These are phyloP conservation scores for Hylaea fasciaria DNA, from an alignment of 2,888 invertebrate genomes.

Conservation along the genomic window DNA sequence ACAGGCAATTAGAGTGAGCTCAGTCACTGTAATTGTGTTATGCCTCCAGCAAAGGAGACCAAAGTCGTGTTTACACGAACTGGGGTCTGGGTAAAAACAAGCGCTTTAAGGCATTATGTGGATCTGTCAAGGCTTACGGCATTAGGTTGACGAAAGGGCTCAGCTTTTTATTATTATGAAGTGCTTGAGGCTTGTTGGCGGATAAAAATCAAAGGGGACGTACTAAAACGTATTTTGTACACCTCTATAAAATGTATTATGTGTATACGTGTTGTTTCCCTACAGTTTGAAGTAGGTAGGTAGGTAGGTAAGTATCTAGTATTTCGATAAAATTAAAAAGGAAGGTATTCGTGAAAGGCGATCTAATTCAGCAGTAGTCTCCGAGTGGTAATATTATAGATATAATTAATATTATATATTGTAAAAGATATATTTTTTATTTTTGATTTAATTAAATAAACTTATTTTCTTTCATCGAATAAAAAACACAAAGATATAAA, in stretches of 20 bases:
- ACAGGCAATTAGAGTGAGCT: background rate
- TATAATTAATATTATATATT: no score
- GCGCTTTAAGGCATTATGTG: conserved; percentile 69
- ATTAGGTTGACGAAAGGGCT: conserved; percentile 40
- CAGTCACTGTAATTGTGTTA: background rate
- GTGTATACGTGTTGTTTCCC: no score
- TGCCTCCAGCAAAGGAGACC: conserved; percentile 63
- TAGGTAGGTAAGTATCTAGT: no score
- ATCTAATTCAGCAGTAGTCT: no score
- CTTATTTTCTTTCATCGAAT: no score
- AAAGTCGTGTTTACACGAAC: conserved; percentile 77
- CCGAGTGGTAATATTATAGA: no score
- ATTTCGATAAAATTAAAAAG: no score
- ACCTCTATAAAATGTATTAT: background rate
- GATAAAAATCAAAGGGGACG: conserved; percentile 25
- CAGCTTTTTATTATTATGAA: conserved; percentile 43
- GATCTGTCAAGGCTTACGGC: conserved; percentile 62
- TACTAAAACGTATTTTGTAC: background rate
- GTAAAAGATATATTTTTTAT: no score
- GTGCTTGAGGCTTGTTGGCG: conserved; percentile 34
- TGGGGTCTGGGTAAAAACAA: conserved; percentile 69
- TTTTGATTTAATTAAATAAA: no score
- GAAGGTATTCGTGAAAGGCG: no score
- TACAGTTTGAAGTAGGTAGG: no score
- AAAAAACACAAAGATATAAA: no score